Evolutionary conservation across 2,797 vertebrate species (phyloP).

Genomic region (Danio kyathit): DNA sequence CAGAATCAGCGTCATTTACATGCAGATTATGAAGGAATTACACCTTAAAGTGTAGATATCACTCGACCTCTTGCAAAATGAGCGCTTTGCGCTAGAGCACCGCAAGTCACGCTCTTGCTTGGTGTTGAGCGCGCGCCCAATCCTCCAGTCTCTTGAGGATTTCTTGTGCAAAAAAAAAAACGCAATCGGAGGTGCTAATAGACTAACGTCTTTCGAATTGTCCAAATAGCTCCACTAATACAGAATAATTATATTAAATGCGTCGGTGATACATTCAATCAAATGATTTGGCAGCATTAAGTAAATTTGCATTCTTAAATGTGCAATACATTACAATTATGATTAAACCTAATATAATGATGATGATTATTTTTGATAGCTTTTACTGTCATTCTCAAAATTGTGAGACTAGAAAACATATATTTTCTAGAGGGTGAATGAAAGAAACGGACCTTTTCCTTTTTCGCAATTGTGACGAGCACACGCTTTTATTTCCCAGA

Average conservation of each 20-base stretch:
- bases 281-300: not conserved
- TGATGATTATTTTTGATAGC: slow-evolving; percentile 37
- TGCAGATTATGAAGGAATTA: not conserved
- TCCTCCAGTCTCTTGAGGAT: slow-evolving; percentile 29
- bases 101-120: slow-evolving; percentile 30
- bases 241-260: not conserved
- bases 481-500: slow-evolving; percentile 49
- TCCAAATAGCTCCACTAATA: not conserved
- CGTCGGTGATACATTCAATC: not conserved
- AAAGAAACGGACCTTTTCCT: not conserved
- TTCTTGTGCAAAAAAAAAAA: slow-evolving; percentile 4
- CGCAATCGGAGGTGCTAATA: not conserved
- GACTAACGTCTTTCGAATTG: not conserved
- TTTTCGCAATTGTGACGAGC: slow-evolving; percentile 34
- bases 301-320: not conserved
- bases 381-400: slow-evolving; percentile 30
- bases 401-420: not conserved
- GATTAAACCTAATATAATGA: not conserved
- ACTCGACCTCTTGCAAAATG: slow-evolving; percentile 13
- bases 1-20: not conserved
- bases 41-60: slow-evolving; percentile 13
- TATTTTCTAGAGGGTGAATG: not conserved
- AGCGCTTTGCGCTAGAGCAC: slow-evolving; percentile 19
- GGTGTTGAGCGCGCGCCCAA: slow-evolving; percentile 27
- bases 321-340: slow-evolving; percentile 9